Conservation (phyloP, 2,797 vertebrate genomes). For the Graptemys geographica region DNA sequence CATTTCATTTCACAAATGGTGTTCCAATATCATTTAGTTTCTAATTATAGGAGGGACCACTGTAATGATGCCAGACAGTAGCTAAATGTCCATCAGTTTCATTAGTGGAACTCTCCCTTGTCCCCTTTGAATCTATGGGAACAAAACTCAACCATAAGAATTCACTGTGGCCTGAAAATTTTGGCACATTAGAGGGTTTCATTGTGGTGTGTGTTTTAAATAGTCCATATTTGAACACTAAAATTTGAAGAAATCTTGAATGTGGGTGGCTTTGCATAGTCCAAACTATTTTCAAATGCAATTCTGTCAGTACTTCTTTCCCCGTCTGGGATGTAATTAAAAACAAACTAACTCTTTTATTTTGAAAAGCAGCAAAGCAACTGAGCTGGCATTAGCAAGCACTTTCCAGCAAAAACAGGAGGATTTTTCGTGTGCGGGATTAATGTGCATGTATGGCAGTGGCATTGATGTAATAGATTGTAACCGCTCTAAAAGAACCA, state of each 20-base stretch:
- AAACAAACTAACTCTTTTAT: background rate
- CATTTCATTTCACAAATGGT: slow-evolving; percentile 58
- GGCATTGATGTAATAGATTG: background rate
- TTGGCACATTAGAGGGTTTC: background rate
- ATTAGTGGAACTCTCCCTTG: slow-evolving; percentile 29
- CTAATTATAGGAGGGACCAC: slow-evolving; percentile 66
- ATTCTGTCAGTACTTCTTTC: background rate
- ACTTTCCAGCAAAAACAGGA: background rate
- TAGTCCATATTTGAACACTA: background rate
- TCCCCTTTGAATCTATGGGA: slow-evolving; percentile 37
- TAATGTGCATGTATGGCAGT: slow-evolving; percentile 7
- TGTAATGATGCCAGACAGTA: slow-evolving; percentile 44
- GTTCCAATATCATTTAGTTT: slow-evolving; percentile 53
- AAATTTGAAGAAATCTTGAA: background rate
- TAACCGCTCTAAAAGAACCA: slow-evolving; percentile 4
- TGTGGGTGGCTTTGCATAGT: background rate
- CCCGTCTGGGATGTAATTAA: background rate
- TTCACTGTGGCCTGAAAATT: slow-evolving; percentile 12
- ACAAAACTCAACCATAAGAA: slow-evolving; percentile 16
- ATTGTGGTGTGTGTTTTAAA: background rate
- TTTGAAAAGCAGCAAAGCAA: background rate
- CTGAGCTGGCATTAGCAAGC: background rate
- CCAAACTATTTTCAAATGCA: background rate
- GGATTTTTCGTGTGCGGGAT: slow-evolving; percentile 6
- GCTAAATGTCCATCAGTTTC: slow-evolving; percentile 29